Evolutionary conservation across 1,140 invertebrate species (phyloP).

Genomic region (Acromyrmex charruanus): DNA sequence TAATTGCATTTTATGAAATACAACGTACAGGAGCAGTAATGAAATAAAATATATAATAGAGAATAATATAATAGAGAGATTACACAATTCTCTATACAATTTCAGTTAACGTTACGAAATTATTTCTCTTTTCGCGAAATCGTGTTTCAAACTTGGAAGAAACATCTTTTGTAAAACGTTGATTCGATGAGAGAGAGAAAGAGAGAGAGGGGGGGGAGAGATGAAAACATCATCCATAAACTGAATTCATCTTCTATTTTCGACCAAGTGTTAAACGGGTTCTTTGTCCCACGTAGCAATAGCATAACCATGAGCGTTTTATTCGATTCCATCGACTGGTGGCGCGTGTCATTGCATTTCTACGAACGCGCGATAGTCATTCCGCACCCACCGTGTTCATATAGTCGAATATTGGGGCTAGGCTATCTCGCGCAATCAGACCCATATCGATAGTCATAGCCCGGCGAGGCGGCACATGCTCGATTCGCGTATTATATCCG

Average conservation of each 20-base stretch:
- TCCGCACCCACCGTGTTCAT: conserved; percentile 43
- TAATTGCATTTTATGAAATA: background rate
- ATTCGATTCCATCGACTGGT: conserved; percentile 54
- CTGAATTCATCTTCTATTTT: background rate
- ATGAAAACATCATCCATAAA: background rate
- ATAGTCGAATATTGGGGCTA: conserved; percentile 53
- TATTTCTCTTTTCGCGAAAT: background rate
- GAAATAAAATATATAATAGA: background rate
- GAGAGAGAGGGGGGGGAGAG: background rate
- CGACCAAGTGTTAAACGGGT: conserved; percentile 48
- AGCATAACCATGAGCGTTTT: conserved; percentile 58
- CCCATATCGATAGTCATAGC: conserved; percentile 52
- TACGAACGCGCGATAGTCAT: conserved; percentile 46
- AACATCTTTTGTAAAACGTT: background rate
- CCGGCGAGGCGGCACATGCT: conserved; percentile 35
- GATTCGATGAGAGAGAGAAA: background rate
- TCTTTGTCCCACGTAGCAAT: conserved; percentile 53
- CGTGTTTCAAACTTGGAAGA: background rate
- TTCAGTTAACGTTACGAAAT: background rate
- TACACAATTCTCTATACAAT: background rate
- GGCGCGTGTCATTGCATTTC: conserved; percentile 57
- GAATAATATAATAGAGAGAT: background rate
- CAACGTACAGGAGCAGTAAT: background rate
- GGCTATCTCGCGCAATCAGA: conserved; percentile 57
- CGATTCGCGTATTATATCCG: conserved; percentile 61